Evolutionary conservation across 2,888 invertebrate species (phyloP), one percentile per base, ranked within the genome.

Genomic region (Pimpla rufipes): DNA sequence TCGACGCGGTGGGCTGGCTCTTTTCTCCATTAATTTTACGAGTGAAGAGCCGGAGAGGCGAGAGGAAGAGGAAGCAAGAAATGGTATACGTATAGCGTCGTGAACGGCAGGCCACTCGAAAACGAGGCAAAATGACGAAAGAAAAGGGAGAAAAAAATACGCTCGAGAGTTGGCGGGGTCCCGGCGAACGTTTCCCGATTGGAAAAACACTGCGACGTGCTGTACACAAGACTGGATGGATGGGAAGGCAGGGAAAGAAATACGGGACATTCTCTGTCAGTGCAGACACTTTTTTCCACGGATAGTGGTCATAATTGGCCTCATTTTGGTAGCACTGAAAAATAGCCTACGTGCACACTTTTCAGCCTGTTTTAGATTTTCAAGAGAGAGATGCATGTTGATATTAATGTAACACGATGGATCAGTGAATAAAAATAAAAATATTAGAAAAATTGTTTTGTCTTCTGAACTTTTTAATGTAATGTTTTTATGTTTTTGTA

Each of bases 191-290:
- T 80, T 78, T 62, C 57, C 57, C 83, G 83, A 80, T 83, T 83
- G 83, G 80, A 83, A 83, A 83, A 83, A 83, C 83, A 83, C 77
- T 80, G 77, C 77, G 77, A 83, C 83, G 83, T 83, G 83, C 62
- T 74, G 80, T 73, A 67, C 50, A 71, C 71, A 50, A 59, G 77
- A 81, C 71, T 66, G 67, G 77, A 70, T 23, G 57, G 57, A 42
- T 70, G 29, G 13, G 68, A 71, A 42, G 52, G 35, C 47, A 4
- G 37, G 35, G 23, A 45, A 3, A 68, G 45, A 16, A 40, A 42
- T 7, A 29, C 7, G 11, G 42, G 29, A 13, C 11, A 11, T 16
- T 29, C 29, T 2, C 29, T 5, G 29, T 29, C 29, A 29, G 29
- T 29, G 3, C 29, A 29, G 29, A 29, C 29, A 29, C 29, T 29